A percentile compares a stretch with the other conserved stretches of the same genome.
These are phyloP conservation scores for Holothuria leucospilota DNA, from an alignment of 53 echinoderm and acorn worm genomes.

Conservation along the genomic window DNA sequence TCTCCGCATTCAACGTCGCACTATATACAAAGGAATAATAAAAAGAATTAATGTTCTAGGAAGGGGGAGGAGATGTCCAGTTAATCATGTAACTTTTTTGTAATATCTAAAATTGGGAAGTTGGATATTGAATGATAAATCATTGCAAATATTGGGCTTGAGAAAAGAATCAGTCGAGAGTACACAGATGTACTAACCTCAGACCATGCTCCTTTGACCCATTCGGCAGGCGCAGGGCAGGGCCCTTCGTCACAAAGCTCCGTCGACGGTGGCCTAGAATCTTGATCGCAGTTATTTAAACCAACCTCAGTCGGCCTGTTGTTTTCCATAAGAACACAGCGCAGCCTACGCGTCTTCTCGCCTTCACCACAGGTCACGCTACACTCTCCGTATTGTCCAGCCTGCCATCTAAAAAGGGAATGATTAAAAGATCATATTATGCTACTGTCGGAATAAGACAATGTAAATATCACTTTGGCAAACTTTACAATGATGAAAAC, in stretches of 20 bases:
- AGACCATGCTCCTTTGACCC: conserved; percentile 46
- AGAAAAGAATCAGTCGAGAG: too few species aligned
- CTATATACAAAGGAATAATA: not conserved
- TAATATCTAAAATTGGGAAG: too few species aligned
- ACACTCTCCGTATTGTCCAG: conserved; percentile 53
- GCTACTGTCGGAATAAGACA: not conserved
- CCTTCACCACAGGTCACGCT: conserved; percentile 67
- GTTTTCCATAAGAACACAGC: conserved; percentile 56
- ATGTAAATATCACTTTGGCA: too few species aligned
- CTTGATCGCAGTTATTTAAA: not conserved
- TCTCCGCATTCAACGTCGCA: conserved; percentile 32
- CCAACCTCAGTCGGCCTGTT: conserved; percentile 5
- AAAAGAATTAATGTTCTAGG: not conserved
- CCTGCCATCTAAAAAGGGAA: conserved; percentile 52
- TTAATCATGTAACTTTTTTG: too few species aligned
- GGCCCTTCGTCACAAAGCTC: conserved; percentile 20
- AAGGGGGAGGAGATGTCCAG: not conserved
- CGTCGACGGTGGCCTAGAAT: conserved; percentile 2
- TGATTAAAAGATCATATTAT: not conserved
- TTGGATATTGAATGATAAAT: too few species aligned
- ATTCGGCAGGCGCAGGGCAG: conserved; percentile 26
- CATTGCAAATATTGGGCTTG: too few species aligned
- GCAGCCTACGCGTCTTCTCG: conserved; percentile 47
- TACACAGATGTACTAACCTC: not conserved
- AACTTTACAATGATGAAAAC: too few species aligned